phyloP scores from a whole-genome alignment of 2,113 vertebrate species.

The Melanerpes aurifrons region DNA sequence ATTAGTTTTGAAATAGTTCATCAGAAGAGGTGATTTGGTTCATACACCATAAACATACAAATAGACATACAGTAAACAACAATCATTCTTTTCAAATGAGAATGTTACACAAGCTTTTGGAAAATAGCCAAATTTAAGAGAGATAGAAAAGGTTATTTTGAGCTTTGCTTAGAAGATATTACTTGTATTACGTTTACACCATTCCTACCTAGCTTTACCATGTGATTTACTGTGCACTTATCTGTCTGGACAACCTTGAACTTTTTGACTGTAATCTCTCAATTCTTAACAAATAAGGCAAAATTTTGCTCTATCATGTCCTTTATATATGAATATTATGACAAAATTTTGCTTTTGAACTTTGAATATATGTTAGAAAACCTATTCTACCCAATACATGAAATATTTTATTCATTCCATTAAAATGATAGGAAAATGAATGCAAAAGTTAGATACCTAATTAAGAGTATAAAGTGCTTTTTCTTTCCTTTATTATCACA shows the following conservation, averaged over 20 bases:
- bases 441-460: background rate
- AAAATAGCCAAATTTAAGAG: background rate
- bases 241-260: background rate
- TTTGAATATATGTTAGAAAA: background rate
- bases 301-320: background rate
- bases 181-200: background rate
- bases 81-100: background rate
- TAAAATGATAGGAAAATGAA: background rate
- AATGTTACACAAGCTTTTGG: background rate
- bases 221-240: background rate
- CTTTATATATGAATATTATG: background rate
- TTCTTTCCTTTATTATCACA: background rate
- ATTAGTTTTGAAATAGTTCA: background rate
- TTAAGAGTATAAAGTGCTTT: background rate
- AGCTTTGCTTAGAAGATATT: background rate
- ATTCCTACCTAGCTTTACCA: background rate
- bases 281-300: background rate
- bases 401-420: background rate
- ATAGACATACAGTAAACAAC: background rate
- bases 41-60: background rate
- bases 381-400: background rate
- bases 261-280: background rate
- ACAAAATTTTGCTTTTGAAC: background rate
- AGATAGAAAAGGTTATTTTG: background rate
- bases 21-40: background rate